A percentile compares a stretch with the other conserved stretches of the same genome.
These are phyloP conservation scores for Mergus octosetaceus DNA, from an alignment of 2,797 vertebrate genomes.

Conservation along the genomic window DNA sequence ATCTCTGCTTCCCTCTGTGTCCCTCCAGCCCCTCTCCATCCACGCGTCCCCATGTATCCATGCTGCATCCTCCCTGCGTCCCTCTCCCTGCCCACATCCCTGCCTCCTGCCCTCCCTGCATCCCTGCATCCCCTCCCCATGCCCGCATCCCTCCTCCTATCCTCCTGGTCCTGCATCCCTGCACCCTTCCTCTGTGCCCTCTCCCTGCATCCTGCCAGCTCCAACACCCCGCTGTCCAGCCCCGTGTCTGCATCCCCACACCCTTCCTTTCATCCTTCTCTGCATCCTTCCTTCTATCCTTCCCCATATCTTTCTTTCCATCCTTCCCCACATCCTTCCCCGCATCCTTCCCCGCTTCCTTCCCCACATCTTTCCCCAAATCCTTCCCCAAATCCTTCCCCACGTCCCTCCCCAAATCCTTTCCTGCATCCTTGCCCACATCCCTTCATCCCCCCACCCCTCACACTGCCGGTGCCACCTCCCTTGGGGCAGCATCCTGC, in stretches of 20 bases:
- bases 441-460: not conserved
- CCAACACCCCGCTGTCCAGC: not conserved
- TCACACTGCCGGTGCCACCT: accelerated
- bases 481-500: not conserved
- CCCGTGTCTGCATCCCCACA: not conserved
- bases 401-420: no score
- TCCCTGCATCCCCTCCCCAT: not conserved
- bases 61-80: not conserved
- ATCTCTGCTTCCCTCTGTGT: accelerated
- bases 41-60: not conserved
- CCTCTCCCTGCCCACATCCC: not conserved
- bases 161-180: not conserved
- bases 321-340: not conserved
- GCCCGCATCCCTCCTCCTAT: not conserved
- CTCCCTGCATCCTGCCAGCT: not conserved
- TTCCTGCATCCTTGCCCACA: accelerated
- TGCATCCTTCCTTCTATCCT: no score
- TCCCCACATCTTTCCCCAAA: not conserved
- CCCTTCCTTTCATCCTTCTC: not conserved
- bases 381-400: not conserved
- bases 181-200: not conserved
- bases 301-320: no score
- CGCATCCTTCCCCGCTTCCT: not conserved
- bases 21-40: no score
- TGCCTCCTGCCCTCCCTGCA: not conserved